Percentiles rank a stretch among this genome's conserved stretches.
phyloP scores from a whole-genome alignment of 2,113 vertebrate species.

The Balaeniceps rex region DNA sequence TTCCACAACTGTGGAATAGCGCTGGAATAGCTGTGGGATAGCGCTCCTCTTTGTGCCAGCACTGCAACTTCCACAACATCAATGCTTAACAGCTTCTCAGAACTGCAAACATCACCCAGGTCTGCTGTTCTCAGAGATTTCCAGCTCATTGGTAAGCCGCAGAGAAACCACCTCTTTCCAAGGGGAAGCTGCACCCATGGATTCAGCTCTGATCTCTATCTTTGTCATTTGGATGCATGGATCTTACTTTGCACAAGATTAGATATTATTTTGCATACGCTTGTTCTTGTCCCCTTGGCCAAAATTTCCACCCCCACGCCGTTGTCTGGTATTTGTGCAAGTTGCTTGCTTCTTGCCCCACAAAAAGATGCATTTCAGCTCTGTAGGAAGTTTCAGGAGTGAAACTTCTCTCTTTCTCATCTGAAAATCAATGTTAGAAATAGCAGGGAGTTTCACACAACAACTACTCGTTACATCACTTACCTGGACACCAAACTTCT shows the following conservation, averaged over 20 bases:
- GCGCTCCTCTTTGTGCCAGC: no score
- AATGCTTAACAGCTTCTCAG: no score
- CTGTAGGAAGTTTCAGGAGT: not conserved
- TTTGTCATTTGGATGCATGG: not conserved
- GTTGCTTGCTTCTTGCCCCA: not conserved
- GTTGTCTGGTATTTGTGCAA: not conserved
- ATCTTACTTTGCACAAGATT: not conserved
- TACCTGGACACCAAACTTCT: constrained; percentile 79
- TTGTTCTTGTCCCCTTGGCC: not conserved
- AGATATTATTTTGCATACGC: not conserved
- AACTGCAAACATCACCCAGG: not conserved
- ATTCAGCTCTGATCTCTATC: not conserved
- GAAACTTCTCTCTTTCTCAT: not conserved
- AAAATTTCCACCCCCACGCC: not conserved
- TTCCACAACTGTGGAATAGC: no score
- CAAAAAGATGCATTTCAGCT: not conserved
- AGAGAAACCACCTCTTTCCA: not conserved
- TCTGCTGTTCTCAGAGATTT: not conserved
- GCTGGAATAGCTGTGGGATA: no score
- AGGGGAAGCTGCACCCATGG: not conserved
- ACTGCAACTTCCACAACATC: no score
- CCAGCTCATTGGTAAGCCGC: not conserved
- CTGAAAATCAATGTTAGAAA: not conserved
- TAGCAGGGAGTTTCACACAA: not conserved
- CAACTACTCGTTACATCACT: not conserved